Evolutionary conservation across 2,888 invertebrate species (phyloP).

Genomic region (Bombyx huttoni): DNA sequence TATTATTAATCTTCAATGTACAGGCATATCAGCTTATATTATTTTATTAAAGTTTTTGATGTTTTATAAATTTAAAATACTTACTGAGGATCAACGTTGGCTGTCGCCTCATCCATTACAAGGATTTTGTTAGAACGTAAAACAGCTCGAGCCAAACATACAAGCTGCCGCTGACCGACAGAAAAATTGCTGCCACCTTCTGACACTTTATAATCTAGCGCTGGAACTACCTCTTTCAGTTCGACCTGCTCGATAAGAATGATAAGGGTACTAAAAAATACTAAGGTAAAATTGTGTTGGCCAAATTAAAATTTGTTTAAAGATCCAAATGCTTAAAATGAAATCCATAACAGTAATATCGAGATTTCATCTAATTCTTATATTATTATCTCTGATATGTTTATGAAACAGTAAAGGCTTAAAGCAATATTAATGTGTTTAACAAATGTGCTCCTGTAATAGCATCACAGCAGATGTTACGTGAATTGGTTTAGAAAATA

Average conservation of each 20-base stretch:
- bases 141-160: conserved; percentile 85
- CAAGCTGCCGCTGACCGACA: conserved; percentile 84
- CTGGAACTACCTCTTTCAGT: conserved; percentile 76
- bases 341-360: too few species aligned
- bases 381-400: too few species aligned
- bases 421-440: too few species aligned
- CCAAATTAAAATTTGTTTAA: background rate
- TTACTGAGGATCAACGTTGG: conserved; percentile 75
- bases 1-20: too few species aligned
- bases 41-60: too few species aligned
- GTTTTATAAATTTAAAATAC: conserved; percentile 17
- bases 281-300: background rate
- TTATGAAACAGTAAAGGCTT: too few species aligned
- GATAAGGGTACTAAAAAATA: background rate
- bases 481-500: too few species aligned
- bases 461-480: too few species aligned
- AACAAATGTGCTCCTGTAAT: too few species aligned
- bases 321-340: too few species aligned
- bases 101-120: conserved; percentile 74
- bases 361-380: too few species aligned
- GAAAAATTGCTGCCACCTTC: conserved; percentile 85
- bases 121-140: conserved; percentile 80
- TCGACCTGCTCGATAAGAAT: conserved; percentile 72
- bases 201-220: conserved; percentile 77
- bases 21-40: too few species aligned